Conservation (phyloP, 2,888 invertebrate species). For the Eledona agricola region DNA sequence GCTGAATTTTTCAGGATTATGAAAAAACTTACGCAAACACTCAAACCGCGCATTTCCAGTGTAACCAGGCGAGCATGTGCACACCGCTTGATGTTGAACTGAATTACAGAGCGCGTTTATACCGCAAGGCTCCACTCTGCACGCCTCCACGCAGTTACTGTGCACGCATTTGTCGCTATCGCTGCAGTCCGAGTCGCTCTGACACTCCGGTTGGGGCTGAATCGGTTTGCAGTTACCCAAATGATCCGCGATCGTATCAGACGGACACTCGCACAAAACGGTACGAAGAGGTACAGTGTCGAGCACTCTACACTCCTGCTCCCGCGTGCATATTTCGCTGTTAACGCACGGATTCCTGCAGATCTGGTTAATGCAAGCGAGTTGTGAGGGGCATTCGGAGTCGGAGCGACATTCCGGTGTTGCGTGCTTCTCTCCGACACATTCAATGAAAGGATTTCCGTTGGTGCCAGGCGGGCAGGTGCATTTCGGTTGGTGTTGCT, state of each 20-base stretch:
- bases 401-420: conserved; percentile 77
- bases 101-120: conserved; percentile 84
- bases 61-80: conserved; percentile 81
- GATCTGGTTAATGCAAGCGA: conserved; percentile 79
- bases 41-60: conserved; percentile 81
- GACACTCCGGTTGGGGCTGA: conserved; percentile 69
- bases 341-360: conserved; percentile 82
- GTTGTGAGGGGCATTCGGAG: conserved; percentile 76
- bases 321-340: conserved; percentile 76
- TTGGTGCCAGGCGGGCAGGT: conserved; percentile 76
- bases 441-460: conserved; percentile 82
- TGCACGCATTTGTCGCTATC: conserved; percentile 75
- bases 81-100: conserved; percentile 77
- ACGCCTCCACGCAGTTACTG: conserved; percentile 82
- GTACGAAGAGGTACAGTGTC: conserved; percentile 84
- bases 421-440: conserved; percentile 63
- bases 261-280: conserved; percentile 86
- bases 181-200: conserved; percentile 77
- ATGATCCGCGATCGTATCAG: conserved; percentile 78
- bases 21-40: conserved; percentile 65
- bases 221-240: conserved; percentile 74
- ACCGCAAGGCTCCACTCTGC: conserved; percentile 80
- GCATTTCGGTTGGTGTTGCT: conserved; percentile 81
- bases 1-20: neutral
- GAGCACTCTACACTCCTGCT: conserved; percentile 81